phyloP scores from a whole-genome alignment of 2,113 vertebrate genomes.

The Chaetura pelagica region DNA sequence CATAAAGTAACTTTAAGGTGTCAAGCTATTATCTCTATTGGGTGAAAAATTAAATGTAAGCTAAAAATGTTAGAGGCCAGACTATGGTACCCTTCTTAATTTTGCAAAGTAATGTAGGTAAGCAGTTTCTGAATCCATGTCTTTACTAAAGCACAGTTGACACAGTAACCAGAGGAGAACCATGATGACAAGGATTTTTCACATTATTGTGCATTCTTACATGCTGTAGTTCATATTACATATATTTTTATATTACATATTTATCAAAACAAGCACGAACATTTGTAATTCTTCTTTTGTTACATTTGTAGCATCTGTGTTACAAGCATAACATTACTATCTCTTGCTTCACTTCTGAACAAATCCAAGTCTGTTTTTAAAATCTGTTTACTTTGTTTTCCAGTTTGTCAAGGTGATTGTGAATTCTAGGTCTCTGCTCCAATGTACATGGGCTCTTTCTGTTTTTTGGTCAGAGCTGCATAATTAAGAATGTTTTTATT shows the following conservation, averaged over 20 bases:
- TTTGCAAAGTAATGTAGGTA: background rate
- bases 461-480: background rate
- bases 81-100: accelerated
- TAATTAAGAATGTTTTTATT: background rate
- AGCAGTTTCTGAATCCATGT: background rate
- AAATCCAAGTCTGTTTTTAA: background rate
- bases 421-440: background rate
- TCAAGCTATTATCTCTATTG: background rate
- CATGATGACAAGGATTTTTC: background rate
- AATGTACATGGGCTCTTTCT: background rate
- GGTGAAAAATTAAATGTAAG: background rate
- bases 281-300: background rate
- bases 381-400: background rate
- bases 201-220: accelerated
- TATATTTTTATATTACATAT: background rate
- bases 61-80: background rate
- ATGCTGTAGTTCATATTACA: background rate
- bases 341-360: background rate
- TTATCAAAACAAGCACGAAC: background rate
- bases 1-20: constrained; percentile 25
- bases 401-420: background rate
- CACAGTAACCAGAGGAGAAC: background rate
- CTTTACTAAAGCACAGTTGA: background rate
- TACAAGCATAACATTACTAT: background rate
- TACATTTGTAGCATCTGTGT: background rate